Percentiles rank a stretch among this genome's conserved stretches.
Conservation (phyloP, 2,888 invertebrate genomes). For the Halictus ligatus region DNA sequence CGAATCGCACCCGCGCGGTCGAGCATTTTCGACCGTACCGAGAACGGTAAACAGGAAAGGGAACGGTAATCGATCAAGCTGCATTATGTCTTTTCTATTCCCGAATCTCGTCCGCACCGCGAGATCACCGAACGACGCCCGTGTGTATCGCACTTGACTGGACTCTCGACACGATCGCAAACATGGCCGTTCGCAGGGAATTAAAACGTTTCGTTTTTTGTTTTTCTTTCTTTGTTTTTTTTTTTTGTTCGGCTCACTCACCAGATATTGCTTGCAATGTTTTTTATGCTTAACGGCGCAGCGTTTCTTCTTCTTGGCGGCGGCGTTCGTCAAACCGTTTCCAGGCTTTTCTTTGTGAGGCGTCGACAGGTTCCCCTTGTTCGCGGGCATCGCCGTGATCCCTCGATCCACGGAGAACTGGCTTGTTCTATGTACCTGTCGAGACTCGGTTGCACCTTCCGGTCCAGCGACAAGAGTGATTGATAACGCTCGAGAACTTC, state of each 20-base stretch:
- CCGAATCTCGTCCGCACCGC: background rate
- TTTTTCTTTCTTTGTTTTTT: slow-evolving; percentile 15
- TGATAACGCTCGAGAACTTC: slow-evolving; percentile 65
- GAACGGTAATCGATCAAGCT: background rate
- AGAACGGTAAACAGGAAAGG: background rate
- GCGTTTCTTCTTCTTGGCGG: slow-evolving; percentile 79
- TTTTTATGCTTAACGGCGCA: slow-evolving; percentile 80
- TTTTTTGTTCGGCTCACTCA: slow-evolving; percentile 71
- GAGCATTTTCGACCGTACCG: background rate
- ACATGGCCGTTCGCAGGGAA: slow-evolving; percentile 62
- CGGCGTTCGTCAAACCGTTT: slow-evolving; percentile 71
- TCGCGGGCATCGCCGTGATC: slow-evolving; percentile 78
- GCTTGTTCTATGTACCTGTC: slow-evolving; percentile 52
- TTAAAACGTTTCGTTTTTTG: slow-evolving; percentile 48
- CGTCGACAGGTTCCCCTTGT: slow-evolving; percentile 78
- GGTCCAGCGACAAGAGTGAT: slow-evolving; percentile 63
- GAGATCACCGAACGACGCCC: slow-evolving; percentile 13
- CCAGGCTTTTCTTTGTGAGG: slow-evolving; percentile 78
- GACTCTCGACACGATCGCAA: slow-evolving; percentile 43
- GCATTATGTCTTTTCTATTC: slow-evolving; percentile 1
- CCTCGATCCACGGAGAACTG: slow-evolving; percentile 38
- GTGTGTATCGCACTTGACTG: slow-evolving; percentile 24
- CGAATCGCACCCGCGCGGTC: background rate
- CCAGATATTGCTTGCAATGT: slow-evolving; percentile 81
- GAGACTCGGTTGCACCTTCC: slow-evolving; percentile 55